Percentiles rank a stretch among this genome's conserved stretches.
Evolutionary conservation across 2,888 invertebrate genomes (phyloP).

Genomic region (Cryptocheilus praepositus): DNA sequence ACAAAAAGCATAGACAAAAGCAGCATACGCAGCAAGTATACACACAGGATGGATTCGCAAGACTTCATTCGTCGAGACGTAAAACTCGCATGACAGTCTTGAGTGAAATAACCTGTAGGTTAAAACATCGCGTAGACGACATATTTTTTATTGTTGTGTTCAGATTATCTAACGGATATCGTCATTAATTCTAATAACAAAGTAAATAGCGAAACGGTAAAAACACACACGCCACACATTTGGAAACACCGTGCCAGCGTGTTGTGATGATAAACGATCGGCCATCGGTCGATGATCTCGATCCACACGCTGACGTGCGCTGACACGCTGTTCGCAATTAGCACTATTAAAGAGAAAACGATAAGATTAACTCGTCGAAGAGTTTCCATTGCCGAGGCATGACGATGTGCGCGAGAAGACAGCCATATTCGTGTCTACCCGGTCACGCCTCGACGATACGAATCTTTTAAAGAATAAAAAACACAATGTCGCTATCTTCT

Average conservation of each 20-base stretch:
- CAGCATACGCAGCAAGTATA: not conserved
- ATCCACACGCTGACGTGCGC: no score
- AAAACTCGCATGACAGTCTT: constrained; percentile 21
- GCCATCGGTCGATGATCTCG: not conserved
- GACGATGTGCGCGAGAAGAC: constrained; percentile 28
- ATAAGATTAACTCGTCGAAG: constrained; percentile 25
- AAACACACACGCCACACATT: no score
- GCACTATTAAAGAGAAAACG: constrained; percentile 34
- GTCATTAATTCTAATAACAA: constrained; percentile 8
- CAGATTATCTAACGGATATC: constrained; percentile 23
- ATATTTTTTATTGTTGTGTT: constrained; percentile 41
- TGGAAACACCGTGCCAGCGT: no score
- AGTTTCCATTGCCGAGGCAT: constrained; percentile 34
- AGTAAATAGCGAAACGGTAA: not conserved
- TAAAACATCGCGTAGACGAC: constrained; percentile 22
- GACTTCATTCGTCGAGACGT: constrained; percentile 27
- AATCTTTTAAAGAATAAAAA: constrained; percentile 10
- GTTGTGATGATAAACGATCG: no score
- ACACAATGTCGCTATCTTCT: constrained; percentile 21
- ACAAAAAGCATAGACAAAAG: constrained; percentile 18
- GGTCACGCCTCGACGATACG: constrained; percentile 37
- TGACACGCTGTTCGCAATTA: constrained; percentile 14
- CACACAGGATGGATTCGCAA: constrained; percentile 27
- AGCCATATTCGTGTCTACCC: constrained; percentile 44
- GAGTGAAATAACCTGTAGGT: constrained; percentile 29